Percentiles rank a stretch among this genome's conserved stretches.
These are phyloP conservation scores for Anastrepha ludens DNA, from an alignment of 1,140 invertebrate genomes.

Conservation along the genomic window DNA sequence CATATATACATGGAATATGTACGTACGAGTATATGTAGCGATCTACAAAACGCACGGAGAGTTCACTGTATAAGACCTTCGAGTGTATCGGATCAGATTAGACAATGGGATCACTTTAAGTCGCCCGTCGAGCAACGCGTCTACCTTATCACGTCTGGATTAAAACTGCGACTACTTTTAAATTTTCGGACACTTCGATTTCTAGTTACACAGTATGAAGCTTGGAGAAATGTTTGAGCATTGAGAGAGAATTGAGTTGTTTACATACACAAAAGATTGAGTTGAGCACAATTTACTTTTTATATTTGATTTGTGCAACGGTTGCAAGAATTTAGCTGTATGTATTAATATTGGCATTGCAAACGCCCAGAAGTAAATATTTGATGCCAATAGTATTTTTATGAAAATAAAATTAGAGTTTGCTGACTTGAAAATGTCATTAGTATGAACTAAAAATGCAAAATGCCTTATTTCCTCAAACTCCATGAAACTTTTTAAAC, in stretches of 20 bases:
- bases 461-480: too few species aligned
- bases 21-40: not conserved
- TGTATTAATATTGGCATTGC: too few species aligned
- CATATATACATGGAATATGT: not conserved
- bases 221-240: not conserved
- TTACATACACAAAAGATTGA: not conserved
- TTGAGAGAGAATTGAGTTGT: constrained; percentile 1
- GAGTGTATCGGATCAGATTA: constrained; percentile 38
- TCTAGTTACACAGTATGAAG: constrained; percentile 31
- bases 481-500: too few species aligned
- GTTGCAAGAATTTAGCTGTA: too few species aligned
- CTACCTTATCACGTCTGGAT: constrained; percentile 22
- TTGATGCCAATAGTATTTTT: too few species aligned
- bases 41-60: not conserved
- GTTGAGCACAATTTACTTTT: constrained; percentile 13
- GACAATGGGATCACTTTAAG: not conserved
- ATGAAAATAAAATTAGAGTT: too few species aligned
- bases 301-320: not conserved
- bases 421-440: too few species aligned
- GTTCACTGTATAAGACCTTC: constrained; percentile 21
- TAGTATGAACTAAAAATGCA: too few species aligned
- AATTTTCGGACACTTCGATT: constrained; percentile 22
- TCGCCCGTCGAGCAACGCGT: not conserved
- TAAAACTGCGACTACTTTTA: constrained; percentile 32
- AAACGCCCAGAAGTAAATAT: too few species aligned